These are phyloP conservation scores for Drosophila tripunctata DNA, from an alignment of 2,888 invertebrate species.

Conservation along the genomic window DNA sequence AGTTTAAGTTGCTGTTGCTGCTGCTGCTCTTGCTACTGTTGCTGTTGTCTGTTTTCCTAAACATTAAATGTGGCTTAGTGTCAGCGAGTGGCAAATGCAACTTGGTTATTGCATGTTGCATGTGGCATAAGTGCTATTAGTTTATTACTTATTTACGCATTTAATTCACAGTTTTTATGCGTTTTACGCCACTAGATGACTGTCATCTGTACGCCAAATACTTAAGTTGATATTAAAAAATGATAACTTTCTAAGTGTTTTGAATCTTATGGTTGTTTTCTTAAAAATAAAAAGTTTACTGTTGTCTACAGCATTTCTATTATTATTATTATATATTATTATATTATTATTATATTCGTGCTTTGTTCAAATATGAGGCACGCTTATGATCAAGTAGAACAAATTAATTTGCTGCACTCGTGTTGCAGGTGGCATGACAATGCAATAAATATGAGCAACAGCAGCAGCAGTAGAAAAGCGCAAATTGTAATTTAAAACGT, in stretches of 20 bases:
- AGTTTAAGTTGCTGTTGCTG: conserved; percentile 19
- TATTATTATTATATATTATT: too few relatives aligned
- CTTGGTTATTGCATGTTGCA: conserved; percentile 31
- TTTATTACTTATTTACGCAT: conserved; percentile 31
- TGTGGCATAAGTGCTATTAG: conserved; percentile 45
- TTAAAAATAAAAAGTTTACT: too few relatives aligned
- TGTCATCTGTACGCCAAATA: neutral
- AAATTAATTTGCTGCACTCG: conserved; percentile 58
- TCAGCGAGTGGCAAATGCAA: conserved; percentile 23
- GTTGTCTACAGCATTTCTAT: neutral
- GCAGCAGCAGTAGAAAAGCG: conserved; percentile 10
- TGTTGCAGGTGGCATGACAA: conserved; percentile 43
- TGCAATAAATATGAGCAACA: conserved; percentile 61
- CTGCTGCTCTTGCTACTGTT: neutral
- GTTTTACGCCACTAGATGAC: conserved; percentile 1
- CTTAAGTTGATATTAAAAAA: neutral
- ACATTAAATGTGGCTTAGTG: conserved; percentile 67
- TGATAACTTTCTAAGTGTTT: neutral
- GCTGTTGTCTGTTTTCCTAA: conserved; percentile 31
- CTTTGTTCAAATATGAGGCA: neutral
- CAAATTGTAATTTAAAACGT: conserved; percentile 44
- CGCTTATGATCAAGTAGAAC: conserved; percentile 23
- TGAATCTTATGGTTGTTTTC: neutral
- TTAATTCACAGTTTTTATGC: conserved; percentile 17
- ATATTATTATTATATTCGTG: too few relatives aligned